Evolutionary conservation across 2,113 vertebrate species (phyloP).

Genomic region (Apeltes quadracus): DNA sequence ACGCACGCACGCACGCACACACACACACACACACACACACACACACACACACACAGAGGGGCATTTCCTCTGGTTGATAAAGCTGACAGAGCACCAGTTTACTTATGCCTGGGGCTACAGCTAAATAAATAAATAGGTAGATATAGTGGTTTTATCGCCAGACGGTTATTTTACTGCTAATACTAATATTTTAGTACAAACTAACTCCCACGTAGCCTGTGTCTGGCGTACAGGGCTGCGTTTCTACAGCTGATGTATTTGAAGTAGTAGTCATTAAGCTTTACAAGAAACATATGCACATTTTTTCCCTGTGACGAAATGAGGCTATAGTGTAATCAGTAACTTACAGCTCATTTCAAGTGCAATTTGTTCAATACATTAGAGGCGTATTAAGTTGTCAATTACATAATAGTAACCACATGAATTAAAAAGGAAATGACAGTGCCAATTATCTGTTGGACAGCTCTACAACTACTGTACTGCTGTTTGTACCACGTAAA

Average conservation of each 20-base stretch:
- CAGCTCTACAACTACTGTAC: neutral
- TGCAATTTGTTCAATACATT: neutral
- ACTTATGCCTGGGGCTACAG: constrained; percentile 45
- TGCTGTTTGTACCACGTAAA: neutral
- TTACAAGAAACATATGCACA: constrained; percentile 20
- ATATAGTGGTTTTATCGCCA: constrained; percentile 39
- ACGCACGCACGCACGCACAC: constrained; percentile 4
- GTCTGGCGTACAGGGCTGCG: constrained; percentile 6
- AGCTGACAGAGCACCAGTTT: constrained; percentile 37
- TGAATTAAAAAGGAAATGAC: neutral
- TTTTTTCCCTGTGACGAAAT: constrained; percentile 14
- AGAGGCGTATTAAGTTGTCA: neutral
- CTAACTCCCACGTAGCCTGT: constrained; percentile 15
- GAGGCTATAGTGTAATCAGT: constrained; percentile 10
- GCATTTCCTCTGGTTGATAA: constrained; percentile 44
- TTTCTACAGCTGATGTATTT: constrained; percentile 35
- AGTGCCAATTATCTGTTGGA: neutral
- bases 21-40: neutral
- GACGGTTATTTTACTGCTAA: constrained; percentile 49
- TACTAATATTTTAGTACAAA: constrained; percentile 53
- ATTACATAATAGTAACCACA: neutral
- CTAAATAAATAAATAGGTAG: constrained; percentile 52
- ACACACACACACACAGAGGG: constrained; percentile 10
- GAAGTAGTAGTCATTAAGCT: constrained; percentile 33
- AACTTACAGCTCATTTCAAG: neutral